phyloP scores from a whole-genome alignment of 2,888 invertebrate species.

The Phoronis australis region DNA sequence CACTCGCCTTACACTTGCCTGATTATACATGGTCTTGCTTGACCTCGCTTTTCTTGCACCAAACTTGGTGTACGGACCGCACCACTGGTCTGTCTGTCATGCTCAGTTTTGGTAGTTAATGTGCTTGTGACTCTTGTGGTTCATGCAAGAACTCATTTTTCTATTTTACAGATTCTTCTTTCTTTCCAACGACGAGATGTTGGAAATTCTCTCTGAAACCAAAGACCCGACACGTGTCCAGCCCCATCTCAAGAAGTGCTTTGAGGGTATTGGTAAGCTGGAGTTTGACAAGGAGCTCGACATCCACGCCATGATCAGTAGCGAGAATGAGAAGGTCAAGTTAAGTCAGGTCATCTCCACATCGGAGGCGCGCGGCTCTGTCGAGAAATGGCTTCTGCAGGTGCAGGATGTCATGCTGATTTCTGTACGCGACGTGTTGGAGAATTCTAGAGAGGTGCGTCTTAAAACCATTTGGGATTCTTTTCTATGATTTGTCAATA shows the following conservation, averaged over 20 bases:
- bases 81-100: too few species aligned
- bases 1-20: too few species aligned
- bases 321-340: slow-evolving; percentile 66
- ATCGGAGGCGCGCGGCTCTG: slow-evolving; percentile 69
- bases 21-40: too few species aligned
- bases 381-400: slow-evolving; percentile 78
- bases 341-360: slow-evolving; percentile 75
- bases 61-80: too few species aligned
- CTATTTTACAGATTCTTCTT: slow-evolving; percentile 49
- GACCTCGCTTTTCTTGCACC: too few species aligned
- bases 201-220: slow-evolving; percentile 54
- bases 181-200: slow-evolving; percentile 54
- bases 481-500: not conserved
- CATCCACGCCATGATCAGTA: slow-evolving; percentile 82
- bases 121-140: too few species aligned
- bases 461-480: slow-evolving; percentile 23
- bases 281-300: slow-evolving; percentile 82
- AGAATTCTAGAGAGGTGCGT: slow-evolving; percentile 56
- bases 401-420: slow-evolving; percentile 77
- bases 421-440: slow-evolving; percentile 64
- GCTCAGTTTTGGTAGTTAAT: too few species aligned
- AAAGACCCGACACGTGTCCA: slow-evolving; percentile 53
- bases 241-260: slow-evolving; percentile 54
- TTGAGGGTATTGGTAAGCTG: slow-evolving; percentile 74
- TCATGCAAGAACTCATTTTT: too few species aligned